A percentile compares a stretch with the other conserved stretches of the same genome.
phyloP scores from a whole-genome alignment of 2,113 vertebrate species.

The Pluvialis apricaria region DNA sequence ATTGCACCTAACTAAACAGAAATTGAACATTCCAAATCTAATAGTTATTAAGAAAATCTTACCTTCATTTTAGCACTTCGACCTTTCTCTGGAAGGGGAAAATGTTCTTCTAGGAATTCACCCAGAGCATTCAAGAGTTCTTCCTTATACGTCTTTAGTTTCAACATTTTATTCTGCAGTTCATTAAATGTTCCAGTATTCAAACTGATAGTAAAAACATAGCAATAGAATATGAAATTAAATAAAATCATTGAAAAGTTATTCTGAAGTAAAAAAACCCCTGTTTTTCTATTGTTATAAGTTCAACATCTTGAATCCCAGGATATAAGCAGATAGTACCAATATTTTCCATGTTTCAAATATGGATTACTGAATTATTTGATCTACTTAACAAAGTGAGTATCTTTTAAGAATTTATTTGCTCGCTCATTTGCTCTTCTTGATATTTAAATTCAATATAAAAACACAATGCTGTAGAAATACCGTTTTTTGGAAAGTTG shows the following conservation, averaged over 20 bases:
- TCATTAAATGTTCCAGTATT: neutral
- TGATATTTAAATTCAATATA: neutral
- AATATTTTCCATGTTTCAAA: neutral
- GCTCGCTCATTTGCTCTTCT: too few relatives aligned
- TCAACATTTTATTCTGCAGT: slow-evolving; percentile 21
- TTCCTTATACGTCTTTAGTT: slow-evolving; percentile 30
- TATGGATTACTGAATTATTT: neutral
- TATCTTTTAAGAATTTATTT: neutral
- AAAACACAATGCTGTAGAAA: neutral
- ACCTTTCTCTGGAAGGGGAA: slow-evolving; percentile 47
- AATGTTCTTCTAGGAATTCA: slow-evolving; percentile 69
- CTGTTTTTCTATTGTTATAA: neutral
- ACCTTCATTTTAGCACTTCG: slow-evolving; percentile 25
- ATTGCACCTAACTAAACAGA: neutral
- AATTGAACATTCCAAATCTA: neutral
- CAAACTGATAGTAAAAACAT: neutral
- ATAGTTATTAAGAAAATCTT: neutral
- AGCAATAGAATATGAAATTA: neutral
- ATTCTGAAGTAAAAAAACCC: neutral
- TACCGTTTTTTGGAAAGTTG: slow-evolving; percentile 43
- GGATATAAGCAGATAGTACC: neutral
- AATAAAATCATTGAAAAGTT: neutral
- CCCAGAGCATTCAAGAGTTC: slow-evolving; percentile 49
- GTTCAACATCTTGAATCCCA: neutral
- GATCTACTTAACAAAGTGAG: neutral